Conservation (phyloP, 2,888 invertebrate species). For the Chrysolina haemoptera region DNA sequence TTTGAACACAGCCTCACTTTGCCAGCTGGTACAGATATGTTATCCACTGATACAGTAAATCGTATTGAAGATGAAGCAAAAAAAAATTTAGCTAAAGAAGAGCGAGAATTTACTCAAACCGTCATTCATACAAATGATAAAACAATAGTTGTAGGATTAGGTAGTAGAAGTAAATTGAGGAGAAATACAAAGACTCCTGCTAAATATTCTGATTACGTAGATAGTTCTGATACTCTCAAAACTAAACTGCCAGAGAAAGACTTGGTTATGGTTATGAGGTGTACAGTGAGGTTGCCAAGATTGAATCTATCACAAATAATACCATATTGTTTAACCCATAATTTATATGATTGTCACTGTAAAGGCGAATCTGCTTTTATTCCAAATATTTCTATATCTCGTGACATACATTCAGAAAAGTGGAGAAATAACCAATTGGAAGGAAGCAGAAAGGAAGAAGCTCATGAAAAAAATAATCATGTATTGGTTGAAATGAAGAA, state of each 20-base stretch:
- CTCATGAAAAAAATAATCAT: neutral
- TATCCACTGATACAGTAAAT: constrained; percentile 63
- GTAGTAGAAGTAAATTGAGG: constrained; percentile 70
- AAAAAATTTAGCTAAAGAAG: constrained; percentile 75
- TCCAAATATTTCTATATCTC: neutral
- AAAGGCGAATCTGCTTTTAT: constrained; percentile 63
- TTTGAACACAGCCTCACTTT: constrained; percentile 57
- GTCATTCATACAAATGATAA: constrained; percentile 78
- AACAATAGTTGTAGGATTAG: constrained; percentile 76
- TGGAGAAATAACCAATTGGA: neutral
- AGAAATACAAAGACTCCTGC: constrained; percentile 76
- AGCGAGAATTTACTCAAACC: constrained; percentile 82
- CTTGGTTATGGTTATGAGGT: constrained; percentile 25
- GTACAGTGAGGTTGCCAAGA: constrained; percentile 49
- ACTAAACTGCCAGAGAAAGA: constrained; percentile 33
- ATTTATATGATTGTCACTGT: constrained; percentile 79
- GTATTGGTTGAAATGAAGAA: neutral
- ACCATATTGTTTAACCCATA: constrained; percentile 79
- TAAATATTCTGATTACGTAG: constrained; percentile 75
- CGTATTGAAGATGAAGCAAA: constrained; percentile 72
- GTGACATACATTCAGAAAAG: neutral
- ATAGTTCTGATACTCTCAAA: constrained; percentile 49
- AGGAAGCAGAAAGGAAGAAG: neutral
- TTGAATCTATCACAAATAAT: constrained; percentile 68
- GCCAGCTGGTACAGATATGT: constrained; percentile 60